Evolutionary conservation across 1,140 invertebrate species (phyloP), one percentile per base, ranked within the genome.

Genomic region (Holcopasites calliopsidis): DNA sequence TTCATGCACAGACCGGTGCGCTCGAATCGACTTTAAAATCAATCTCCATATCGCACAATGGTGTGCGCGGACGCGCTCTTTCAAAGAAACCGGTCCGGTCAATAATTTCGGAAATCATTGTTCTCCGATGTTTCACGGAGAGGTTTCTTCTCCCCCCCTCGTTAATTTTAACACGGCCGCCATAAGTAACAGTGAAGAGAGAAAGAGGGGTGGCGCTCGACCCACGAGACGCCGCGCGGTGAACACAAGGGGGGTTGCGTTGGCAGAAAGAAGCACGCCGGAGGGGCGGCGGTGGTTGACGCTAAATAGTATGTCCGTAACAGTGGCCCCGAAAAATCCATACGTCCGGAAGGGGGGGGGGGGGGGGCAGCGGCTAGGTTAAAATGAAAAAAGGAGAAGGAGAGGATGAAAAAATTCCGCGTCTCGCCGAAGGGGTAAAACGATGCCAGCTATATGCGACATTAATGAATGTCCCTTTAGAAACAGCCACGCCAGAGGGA

Each of bases 301-400:
- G 80, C 74, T 83, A 83, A 83, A 80, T 79, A 83, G 80, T 79
- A 69, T 52, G 80, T 68, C 52, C 77, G 80, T 82, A 83, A 82
- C 73, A 79, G 65, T 75, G 52, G 79, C 74, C 79, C 76, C 79
- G 71, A 84, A 85, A 85, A 85, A 85, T 85, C 82, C 80, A 84
- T 84, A 81, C 83, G 71, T 65, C 57, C 71, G 55, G 79, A 65
- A 70, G 78, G 50, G 44, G 18, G 23, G 1, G 65, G n/a, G n/a
- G n/a, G n/a, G n/a, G n/a, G n/a, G n/a, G n/a, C n/a, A n/a, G n/a
- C n/a, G n/a, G 69, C 60, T 65, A 42, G 82, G 84, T 84, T 84
- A 79, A 81, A 84, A 77, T 55, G 38, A 49, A 71, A 61, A 28
- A 44, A 40, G 1, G 10, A 26, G 13, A 31, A 11, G 4, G 21